Percentiles rank a stretch among this genome's conserved stretches.
Evolutionary conservation across 1,140 invertebrate genomes (phyloP).

Genomic region (Harlomillsia oculata): DNA sequence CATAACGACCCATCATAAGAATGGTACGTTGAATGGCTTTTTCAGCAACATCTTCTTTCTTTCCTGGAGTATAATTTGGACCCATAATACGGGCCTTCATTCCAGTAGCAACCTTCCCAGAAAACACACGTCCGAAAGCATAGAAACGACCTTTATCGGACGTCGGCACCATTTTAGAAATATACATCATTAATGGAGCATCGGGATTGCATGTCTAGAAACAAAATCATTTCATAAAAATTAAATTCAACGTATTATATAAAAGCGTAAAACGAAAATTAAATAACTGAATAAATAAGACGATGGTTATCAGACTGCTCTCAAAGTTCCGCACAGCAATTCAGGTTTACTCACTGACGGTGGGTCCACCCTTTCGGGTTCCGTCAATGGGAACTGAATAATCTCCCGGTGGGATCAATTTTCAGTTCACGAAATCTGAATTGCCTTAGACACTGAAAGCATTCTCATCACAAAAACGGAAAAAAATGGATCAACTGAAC

Average conservation of each 20-base stretch:
- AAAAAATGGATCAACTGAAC: conserved; percentile 1
- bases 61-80: conserved; percentile 93
- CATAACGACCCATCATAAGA: conserved; percentile 99
- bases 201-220: conserved; percentile 87
- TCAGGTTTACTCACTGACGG: conserved; percentile 6
- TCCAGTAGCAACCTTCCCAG: conserved; percentile 85
- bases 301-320: conserved; percentile 18
- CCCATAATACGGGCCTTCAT: conserved; percentile 97
- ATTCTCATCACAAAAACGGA: conserved; percentile 10
- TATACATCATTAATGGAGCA: conserved; percentile 99
- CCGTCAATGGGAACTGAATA: conserved; percentile 18
- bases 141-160: conserved; percentile 99
- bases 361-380: conserved; percentile 29
- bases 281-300: not conserved
- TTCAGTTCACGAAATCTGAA: conserved; percentile 6
- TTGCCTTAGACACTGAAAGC: conserved; percentile 15
- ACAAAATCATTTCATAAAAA: too few relatives aligned
- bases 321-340: conserved; percentile 15
- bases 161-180: conserved; percentile 99
- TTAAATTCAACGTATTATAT: too few relatives aligned
- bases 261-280: not conserved
- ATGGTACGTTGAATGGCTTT: conserved; percentile 99
- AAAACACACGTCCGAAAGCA: conserved; percentile 99
- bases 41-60: conserved; percentile 98
- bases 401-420: not conserved